A percentile compares a stretch with the other conserved stretches of the same genome.
These are phyloP conservation scores for Chiridota heheva DNA, from an alignment of 35 echinoderm and acorn worm genomes.

Conservation along the genomic window DNA sequence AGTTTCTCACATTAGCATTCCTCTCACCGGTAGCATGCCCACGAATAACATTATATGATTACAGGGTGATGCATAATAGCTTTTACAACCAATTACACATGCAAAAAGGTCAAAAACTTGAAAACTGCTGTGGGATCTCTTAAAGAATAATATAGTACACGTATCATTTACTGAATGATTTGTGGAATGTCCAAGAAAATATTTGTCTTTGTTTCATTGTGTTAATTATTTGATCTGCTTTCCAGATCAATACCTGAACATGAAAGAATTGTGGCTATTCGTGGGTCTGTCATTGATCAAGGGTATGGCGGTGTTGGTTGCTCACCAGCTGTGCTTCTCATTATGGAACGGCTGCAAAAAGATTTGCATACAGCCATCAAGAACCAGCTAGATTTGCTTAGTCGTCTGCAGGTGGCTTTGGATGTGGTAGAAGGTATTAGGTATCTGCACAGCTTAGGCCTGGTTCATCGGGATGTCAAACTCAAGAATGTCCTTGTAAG, in stretches of 20 bases:
- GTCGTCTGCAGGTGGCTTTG: slow-evolving; percentile 80
- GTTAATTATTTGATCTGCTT: neutral
- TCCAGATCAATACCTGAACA: slow-evolving; percentile 84
- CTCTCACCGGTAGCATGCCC: no score
- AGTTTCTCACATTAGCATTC: no score
- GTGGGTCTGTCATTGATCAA: slow-evolving; percentile 86
- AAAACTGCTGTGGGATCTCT: no score
- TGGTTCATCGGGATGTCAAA: slow-evolving; percentile 96
- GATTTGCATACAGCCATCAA: slow-evolving; percentile 95
- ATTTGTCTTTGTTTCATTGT: neutral
- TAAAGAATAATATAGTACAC: no score
- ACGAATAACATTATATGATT: no score
- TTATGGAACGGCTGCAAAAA: slow-evolving; percentile 92
- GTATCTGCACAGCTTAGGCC: slow-evolving; percentile 91
- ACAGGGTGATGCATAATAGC: no score
- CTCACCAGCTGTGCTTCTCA: slow-evolving; percentile 78
- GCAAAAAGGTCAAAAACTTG: no score
- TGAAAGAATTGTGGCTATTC: slow-evolving; percentile 73
- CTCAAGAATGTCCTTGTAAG: slow-evolving; percentile 98
- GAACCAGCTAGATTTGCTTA: slow-evolving; percentile 69
- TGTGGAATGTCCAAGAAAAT: no score
- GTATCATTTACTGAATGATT: no score
- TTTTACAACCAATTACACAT: no score
- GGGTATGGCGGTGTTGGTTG: slow-evolving; percentile 82
- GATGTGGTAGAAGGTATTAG: slow-evolving; percentile 95